Base-by-base conservation (phyloP, 2,113 vertebrate genomes). In the Fulmarus glacialis region DNA sequence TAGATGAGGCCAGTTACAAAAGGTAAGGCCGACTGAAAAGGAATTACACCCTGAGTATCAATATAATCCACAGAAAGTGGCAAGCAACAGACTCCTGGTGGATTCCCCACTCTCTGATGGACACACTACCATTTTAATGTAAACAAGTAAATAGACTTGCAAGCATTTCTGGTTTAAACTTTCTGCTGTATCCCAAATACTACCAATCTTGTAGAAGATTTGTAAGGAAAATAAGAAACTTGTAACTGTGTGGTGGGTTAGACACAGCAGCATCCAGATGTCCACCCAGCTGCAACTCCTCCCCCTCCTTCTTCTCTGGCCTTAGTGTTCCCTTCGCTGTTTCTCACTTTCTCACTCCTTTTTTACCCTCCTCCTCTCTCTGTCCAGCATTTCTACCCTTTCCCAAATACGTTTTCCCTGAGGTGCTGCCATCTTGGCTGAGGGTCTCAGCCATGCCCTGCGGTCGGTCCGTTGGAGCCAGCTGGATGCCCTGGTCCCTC, bases 381-480 rank as follows among this genome's bases (percentile, higher is more conserved):
- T 59, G 26, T 30, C 42, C 24, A 63, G 3, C 2, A 15, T 58
- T 52, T 58, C 17, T 81, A 20, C 12, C 9, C 7, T 74, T 89
- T 74, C 27, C 14, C 4, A 89, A 24, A 24, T 19, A 34, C 1
- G 0, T 73, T 27, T 73, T 72, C 8, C 15, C 20, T 45, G 14
- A 64, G 59, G 5, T 53, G 29, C 11, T 58, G 2, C 12, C 22
- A 45, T 34, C 36, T 34, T 24, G 19, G 6, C 7, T 75, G 27
- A 59, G 11, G 17, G 17, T 8, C 22, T 67, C 23, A 52, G 11
- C 27, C 26, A 11, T 63, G 30, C 8, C 8, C 15, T 43, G 12
- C 2, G 2, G 22, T 58, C 18, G 19, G 15, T 45, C 8, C 5
- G 0, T 5, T 50, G 29, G 27, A 82, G 36, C 8, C 16, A 12